Evolutionary conservation across 1,140 invertebrate species (phyloP), one percentile per base, ranked within the genome.

Genomic region (Alviniconcha marisindica): DNA sequence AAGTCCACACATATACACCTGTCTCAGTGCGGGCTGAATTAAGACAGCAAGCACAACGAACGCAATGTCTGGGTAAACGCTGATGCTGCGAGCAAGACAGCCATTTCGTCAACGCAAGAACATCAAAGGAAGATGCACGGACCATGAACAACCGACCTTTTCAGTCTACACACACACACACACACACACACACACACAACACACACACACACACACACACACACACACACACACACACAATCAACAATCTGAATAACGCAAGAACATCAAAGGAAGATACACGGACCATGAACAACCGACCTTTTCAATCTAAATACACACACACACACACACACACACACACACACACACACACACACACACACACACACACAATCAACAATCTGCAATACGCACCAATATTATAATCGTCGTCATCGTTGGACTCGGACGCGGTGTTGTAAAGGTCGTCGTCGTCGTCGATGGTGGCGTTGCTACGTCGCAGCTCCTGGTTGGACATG

Each of bases 361-460:
- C 54, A 21, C 54, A 56, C 54, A 21, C 54, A 10, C 54, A 3
- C 54, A 10, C 54, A 3, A 15, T 5, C 48, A 7, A 10, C 48
- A 51, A 7, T 18, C 48, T 51, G 7, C 10, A 71, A 44, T 78
- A 24, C 54, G 38, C 78, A 60, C 54, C 78, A 42, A 44, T 40
- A 31, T 51, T n/a, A 44, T n/a, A 38, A 28, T 69, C 14, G 2
- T 80, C 78, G 56, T 66, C 60, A 44, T 80, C 78, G 51, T 60
- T 54, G 44, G 31, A 51, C 33, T 54, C 56, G 1, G 78, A 80
- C 36, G 56, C 78, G 0, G 78, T 66, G 56, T 60, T 60, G 38
- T 60, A 66, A 15, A 60, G 48, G 36, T 40, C 51, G 36, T 56
- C 77, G 51, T 80, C 78, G 60, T 80, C 78, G 38, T 80, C 78